phyloP scores from a whole-genome alignment of 2,888 invertebrate species.

The Brenthis ino region DNA sequence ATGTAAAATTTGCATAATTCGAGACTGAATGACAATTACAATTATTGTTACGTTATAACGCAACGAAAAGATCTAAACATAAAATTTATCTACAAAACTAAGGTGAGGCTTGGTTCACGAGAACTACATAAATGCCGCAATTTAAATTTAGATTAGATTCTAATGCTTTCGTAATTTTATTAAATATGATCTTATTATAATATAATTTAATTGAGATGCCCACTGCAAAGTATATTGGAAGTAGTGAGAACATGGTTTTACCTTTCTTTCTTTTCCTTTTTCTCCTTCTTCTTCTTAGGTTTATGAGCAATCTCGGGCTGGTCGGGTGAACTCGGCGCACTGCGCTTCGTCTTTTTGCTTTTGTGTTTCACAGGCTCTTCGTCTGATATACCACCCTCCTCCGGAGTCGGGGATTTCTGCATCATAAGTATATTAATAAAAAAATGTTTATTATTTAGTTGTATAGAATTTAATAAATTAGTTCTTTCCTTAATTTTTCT shows the following conservation, averaged over 20 bases:
- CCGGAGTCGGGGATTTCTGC: conserved; percentile 69
- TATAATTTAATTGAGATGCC: too few species aligned
- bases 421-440: conserved; percentile 2
- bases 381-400: conserved; percentile 74
- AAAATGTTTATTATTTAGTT: background rate
- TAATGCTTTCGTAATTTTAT: too few species aligned
- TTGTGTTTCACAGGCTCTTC: conserved; percentile 72
- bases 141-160: too few species aligned
- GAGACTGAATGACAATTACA: background rate
- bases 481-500: too few species aligned
- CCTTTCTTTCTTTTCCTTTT: conserved; percentile 71
- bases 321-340: conserved; percentile 71
- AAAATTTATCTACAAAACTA: background rate
- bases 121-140: too few species aligned
- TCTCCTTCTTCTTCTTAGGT: conserved; percentile 79
- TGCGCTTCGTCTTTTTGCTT: conserved; percentile 68
- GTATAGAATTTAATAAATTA: background rate
- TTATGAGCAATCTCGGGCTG: conserved; percentile 59
- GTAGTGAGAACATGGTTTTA: background rate
- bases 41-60: background rate
- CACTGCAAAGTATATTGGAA: too few species aligned
- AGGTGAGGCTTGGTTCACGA: too few species aligned
- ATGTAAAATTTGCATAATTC: background rate
- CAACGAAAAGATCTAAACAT: background rate
- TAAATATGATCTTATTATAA: too few species aligned